Base-by-base conservation (phyloP, 2,797 vertebrate genomes). In the Enteromius trimaculatus region DNA sequence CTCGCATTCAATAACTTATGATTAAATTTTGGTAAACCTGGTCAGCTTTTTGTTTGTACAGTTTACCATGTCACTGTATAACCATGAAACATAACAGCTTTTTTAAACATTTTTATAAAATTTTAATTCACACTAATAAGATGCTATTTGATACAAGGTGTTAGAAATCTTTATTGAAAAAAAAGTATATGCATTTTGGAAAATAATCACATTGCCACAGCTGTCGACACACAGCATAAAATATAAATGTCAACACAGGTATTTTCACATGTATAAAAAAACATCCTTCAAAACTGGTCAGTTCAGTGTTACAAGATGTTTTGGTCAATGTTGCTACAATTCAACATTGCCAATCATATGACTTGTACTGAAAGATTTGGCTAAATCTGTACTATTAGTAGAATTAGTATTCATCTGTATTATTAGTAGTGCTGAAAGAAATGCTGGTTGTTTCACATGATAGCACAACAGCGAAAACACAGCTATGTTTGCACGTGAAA, bases 31-130 rank as follows among this genome's bases (percentile, higher is more conserved):
- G 60, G 82, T 79, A 86, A 83, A 80, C 64, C 39, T 44, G 29
- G 34, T 39, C 64, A 39, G 2, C 42, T 70, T 31, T 53, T 7
- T 31, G 78, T 87, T 87, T 84, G 81, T 76, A 79, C 42, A 53
- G 55, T 79, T 65, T 55, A 78, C n/a, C 83, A 88, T 85, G 86
- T 86, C 86, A 87, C 87, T 49, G 29, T 29, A 31, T 75, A 29
- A 31, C 49, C n/a, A 85, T 71, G 77, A 64, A 66, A 65, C 21
- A 49, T 21, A 29, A 26, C 19, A 34, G 19, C 39, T 10, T 42
- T 37, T 42, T 42, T 42, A 10, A 10, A 71, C 11, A 37, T 79
- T 51, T 31, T 55, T 42, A 70, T 7, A 34, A 77, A 17, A 64
- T 13, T 31, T 77, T 44, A 64, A 42, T 47, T 47, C 37, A 62